phyloP scores from a whole-genome alignment of 1,140 invertebrate genomes.

The Charaxes varanes region DNA sequence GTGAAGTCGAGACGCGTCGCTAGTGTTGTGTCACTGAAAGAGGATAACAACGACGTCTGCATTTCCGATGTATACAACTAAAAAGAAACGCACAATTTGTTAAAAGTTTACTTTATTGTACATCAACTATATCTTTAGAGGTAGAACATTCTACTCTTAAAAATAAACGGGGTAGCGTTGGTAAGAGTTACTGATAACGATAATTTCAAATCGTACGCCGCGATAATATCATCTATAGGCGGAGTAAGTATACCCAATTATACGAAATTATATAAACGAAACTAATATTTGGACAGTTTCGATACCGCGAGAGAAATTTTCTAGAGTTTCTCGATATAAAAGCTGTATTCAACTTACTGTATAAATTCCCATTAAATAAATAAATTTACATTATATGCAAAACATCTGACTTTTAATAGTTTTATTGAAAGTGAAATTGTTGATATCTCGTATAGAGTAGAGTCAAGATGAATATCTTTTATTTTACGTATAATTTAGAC shows the following conservation, averaged over 20 bases:
- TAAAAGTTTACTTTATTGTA: conserved; percentile 72
- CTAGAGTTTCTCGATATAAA: not conserved
- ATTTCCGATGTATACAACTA: no score
- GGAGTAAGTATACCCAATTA: conserved; percentile 49
- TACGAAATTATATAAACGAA: conserved; percentile 5
- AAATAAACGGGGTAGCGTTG: conserved; percentile 24
- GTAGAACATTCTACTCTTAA: conserved; percentile 69
- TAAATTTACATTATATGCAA: no score
- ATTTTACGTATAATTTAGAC: no score
- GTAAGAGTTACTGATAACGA: conserved; percentile 36
- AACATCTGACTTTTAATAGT: no score
- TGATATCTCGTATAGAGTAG: no score
- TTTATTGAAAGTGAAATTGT: no score
- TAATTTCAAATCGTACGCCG: conserved; percentile 41
- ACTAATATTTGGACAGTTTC: conserved; percentile 4
- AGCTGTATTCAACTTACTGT: no score
- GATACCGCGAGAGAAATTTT: not conserved
- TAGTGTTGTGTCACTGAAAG: no score
- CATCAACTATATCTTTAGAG: conserved; percentile 72
- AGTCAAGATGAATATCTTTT: no score
- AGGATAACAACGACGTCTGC: no score
- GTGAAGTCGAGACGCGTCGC: no score
- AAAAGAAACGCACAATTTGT: conserved; percentile 46
- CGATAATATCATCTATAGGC: conserved; percentile 60
- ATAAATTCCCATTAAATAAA: no score